Base-by-base conservation (phyloP, 1,140 invertebrate genomes). In the Mylabris phalerata region DNA sequence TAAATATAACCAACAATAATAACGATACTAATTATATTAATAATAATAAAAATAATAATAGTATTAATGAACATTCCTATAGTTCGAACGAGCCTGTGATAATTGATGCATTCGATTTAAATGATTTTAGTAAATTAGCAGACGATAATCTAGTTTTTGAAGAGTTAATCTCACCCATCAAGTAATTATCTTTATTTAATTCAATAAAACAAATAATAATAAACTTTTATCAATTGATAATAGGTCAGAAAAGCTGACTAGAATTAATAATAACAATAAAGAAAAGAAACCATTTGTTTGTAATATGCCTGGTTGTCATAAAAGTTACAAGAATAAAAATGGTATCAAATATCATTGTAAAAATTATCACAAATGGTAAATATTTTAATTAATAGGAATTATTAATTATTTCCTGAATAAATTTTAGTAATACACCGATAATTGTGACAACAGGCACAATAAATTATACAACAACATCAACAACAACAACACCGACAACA, bases 301-400 rank as follows among this genome's bases (percentile, higher is more conserved):
- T 73, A 87, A 87, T 1, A 84, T 91, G 19, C 86, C 87, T 39
- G 88, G 88, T n/a, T 92, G 89, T 75, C 88, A 88, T 70, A 92
- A 92, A 69, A 77, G 88, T 26, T 92, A 92, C 73, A 91, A 91
- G 71, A 92, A 91, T 71, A 82, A 89, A n/a, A 92, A 92, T 74
- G 89, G 89, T 40, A 89, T 91, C 62, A 90, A 91, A 70, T 91
- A 92, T 70, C 89, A 92, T 76, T 87, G 86, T 2, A 88, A 89
- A 72, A 89, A 90, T 75, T 88, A 88, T 7, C 89, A 92, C 71
- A 89, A 88, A 73, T 88, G 44, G 51, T 54, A 46, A 26, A 39
- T 24, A 32, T 2, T 5, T 1, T 46, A 32, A 38, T 52, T 50
- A 40, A 19, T 25, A 5, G 0, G 3, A 3, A 26, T 47, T 47